These are phyloP conservation scores for Drosophila cyrtoloma DNA, from an alignment of 2,888 invertebrate genomes.

Conservation along the genomic window DNA sequence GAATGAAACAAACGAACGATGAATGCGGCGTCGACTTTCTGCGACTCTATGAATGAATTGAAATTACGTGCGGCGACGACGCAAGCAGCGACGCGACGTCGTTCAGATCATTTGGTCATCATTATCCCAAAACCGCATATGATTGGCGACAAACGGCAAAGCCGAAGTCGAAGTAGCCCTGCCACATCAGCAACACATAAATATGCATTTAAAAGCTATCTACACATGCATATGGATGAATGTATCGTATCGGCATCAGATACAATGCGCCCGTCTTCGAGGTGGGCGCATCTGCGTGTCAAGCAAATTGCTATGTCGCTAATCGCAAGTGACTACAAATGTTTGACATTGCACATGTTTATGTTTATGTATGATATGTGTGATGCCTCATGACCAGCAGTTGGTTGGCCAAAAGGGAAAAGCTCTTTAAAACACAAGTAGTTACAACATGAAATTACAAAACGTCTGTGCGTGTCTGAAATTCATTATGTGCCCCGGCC, in stretches of 20 bases:
- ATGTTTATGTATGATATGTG: constrained; percentile 18
- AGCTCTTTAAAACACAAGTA: constrained; percentile 70
- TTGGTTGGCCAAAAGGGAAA: constrained; percentile 54
- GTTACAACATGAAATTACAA: constrained; percentile 81
- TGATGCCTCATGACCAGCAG: constrained; percentile 9
- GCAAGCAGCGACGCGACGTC: constrained; percentile 23
- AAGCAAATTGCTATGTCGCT: constrained; percentile 37
- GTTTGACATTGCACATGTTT: constrained; percentile 57
- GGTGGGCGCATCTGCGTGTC: constrained; percentile 52
- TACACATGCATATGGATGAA: constrained; percentile 3
- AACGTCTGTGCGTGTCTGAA: constrained; percentile 83
- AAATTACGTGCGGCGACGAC: constrained; percentile 72
- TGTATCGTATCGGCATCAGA: constrained; percentile 34
- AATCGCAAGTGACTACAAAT: constrained; percentile 20
- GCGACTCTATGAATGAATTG: constrained; percentile 78
- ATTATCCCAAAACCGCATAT: constrained; percentile 80
- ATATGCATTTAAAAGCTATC: neutral
- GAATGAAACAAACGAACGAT: constrained; percentile 62
- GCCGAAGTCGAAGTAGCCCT: constrained; percentile 18
- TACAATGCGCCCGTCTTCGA: constrained; percentile 29
- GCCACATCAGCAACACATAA: constrained; percentile 5
- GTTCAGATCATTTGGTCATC: constrained; percentile 80
- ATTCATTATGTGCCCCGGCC: constrained; percentile 76
- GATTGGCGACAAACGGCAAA: constrained; percentile 76
- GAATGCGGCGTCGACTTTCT: constrained; percentile 39